Evolutionary conservation across 2,888 invertebrate genomes (phyloP), one percentile per base, ranked within the genome.

Genomic region (Caenorhabditis sinica): DNA sequence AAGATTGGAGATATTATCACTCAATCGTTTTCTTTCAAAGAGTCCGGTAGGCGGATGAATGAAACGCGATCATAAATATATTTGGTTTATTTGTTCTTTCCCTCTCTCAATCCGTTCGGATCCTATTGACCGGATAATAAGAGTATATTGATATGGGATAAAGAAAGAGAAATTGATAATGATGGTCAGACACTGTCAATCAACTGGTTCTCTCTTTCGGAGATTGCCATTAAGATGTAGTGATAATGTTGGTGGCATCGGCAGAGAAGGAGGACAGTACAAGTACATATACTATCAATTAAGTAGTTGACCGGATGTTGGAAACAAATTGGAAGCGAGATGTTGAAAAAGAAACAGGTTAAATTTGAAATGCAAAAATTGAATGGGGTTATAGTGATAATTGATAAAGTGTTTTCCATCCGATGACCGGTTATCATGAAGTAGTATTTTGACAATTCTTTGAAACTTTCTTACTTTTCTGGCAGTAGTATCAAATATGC

Each of bases 21-120:
- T 56, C 45, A 23, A 23, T 61, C 40, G 45, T 15, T 45, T 45
- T 23, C 15, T 8, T 20, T 20, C n/a, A 9, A 17, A 15, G 65
- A 45, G 45, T 65, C 65, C 65, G 65, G 65, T 60, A 60, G 23
- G 45, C 45, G 53, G 49, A 33, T 49, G 61, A 45, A 45, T 33
- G 60, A 33, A 45, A 25, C 30, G 28, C 25, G 51, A 75, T 56
- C 66, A 76, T 74, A 61, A 63, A 74, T 74, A 74, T 51, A 71
- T 65, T 40, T 53, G 51, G 51, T 63, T 65, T 74, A 74, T 74
- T 74, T 74, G 74, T 74, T 74, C 65, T 74, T 51, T 61, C n/a
- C 30, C 30, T 43, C 28, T 8, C 15, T 3, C 58, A n/a, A 33
- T 36, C 45, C 63, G 63, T 74, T 72, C 71, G 43, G 53, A 71